phyloP scores from a whole-genome alignment of 2,113 vertebrate species.

The Ivindomyrus marchei region DNA sequence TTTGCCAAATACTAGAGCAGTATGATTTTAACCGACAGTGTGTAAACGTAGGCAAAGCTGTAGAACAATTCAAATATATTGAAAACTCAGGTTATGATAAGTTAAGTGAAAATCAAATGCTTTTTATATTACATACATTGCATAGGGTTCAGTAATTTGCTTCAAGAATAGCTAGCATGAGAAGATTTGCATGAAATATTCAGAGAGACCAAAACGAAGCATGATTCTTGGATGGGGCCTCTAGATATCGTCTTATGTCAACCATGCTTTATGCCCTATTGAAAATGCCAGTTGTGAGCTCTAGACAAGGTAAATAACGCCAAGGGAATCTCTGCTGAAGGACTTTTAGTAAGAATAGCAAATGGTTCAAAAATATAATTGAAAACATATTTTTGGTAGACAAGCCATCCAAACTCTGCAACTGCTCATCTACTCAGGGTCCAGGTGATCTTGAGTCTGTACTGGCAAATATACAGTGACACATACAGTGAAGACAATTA shows the following conservation, averaged over 20 bases:
- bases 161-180: not conserved
- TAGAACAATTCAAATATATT: not conserved
- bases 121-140: not conserved
- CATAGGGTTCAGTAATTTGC: not conserved
- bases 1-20: not conserved
- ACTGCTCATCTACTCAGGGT: not conserved
- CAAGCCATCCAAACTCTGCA: not conserved
- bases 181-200: not conserved
- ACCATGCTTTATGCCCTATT: not conserved
- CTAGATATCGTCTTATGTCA: not conserved
- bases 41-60: not conserved
- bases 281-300: not conserved
- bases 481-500: not conserved
- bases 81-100: not conserved
- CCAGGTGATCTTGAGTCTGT: not conserved
- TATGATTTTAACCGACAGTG: not conserved
- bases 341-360: not conserved
- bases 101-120: not conserved
- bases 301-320: not conserved
- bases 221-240: not conserved
- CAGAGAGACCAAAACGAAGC: not conserved
- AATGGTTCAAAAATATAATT: not conserved
- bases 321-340: not conserved
- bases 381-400: not conserved
- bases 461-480: not conserved